These are phyloP conservation scores for Dreissena polymorpha DNA, from an alignment of 1,140 invertebrate genomes.

Conservation along the genomic window DNA sequence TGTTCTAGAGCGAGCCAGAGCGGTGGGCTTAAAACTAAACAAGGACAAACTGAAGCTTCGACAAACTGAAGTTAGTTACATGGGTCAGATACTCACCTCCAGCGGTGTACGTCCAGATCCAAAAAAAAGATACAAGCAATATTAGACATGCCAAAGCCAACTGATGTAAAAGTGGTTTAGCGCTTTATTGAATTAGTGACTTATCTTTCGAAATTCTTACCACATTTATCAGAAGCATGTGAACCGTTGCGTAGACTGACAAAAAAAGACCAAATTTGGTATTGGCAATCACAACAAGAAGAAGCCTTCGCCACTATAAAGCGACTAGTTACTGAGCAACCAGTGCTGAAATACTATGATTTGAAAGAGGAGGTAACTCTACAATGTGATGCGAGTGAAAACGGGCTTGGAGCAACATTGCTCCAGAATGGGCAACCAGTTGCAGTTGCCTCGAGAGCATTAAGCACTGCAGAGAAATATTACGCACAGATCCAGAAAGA, in stretches of 20 bases:
- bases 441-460: not conserved
- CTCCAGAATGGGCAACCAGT: not conserved
- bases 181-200: constrained; percentile 57
- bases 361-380: constrained; percentile 15
- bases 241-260: constrained; percentile 50
- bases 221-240: constrained; percentile 48
- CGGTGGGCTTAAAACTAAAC: constrained; percentile 63
- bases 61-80: constrained; percentile 47
- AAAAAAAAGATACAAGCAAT: constrained; percentile 75
- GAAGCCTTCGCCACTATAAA: constrained; percentile 45
- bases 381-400: constrained; percentile 24
- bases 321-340: constrained; percentile 24
- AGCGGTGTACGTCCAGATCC: constrained; percentile 76
- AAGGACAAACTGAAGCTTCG: constrained; percentile 51
- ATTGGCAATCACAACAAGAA: constrained; percentile 50
- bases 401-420: not conserved
- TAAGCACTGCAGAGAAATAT: not conserved
- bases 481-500: constrained; percentile 11
- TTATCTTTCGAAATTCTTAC: constrained; percentile 62
- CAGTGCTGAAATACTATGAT: too few species aligned
- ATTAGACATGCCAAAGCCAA: constrained; percentile 43
- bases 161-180: constrained; percentile 37
- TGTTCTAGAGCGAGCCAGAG: constrained; percentile 75
- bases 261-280: constrained; percentile 28
- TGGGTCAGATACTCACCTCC: constrained; percentile 69